Percentiles rank a stretch among this genome's conserved stretches.
Evolutionary conservation across 2,113 vertebrate genomes (phyloP).

Genomic region (Percina caprodes): DNA sequence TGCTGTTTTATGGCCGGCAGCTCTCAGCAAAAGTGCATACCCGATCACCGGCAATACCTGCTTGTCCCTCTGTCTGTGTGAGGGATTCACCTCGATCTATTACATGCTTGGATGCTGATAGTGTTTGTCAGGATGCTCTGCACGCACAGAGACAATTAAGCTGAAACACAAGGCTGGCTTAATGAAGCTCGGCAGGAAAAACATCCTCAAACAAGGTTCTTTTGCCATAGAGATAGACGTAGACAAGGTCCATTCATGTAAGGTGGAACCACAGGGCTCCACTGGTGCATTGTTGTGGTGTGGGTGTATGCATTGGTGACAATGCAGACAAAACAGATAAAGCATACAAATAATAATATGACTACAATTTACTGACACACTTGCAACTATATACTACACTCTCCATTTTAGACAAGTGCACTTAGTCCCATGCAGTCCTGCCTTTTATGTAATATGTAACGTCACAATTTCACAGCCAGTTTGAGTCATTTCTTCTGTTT

Average conservation of each 20-base stretch:
- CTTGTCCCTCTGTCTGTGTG: constrained; percentile 56
- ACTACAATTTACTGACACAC: background rate
- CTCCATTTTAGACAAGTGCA: background rate
- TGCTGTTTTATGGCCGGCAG: constrained; percentile 43
- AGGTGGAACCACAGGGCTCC: constrained; percentile 33
- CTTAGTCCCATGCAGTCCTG: too few species aligned
- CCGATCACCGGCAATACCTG: constrained; percentile 52
- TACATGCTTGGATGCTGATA: constrained; percentile 77
- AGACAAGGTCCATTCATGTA: constrained; percentile 34
- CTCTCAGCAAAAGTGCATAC: constrained; percentile 51
- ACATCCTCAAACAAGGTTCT: constrained; percentile 64
- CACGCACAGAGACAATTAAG: constrained; percentile 74
- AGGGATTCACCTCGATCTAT: constrained; percentile 69
- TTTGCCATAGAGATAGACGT: constrained; percentile 40
- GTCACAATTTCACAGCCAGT: too few species aligned
- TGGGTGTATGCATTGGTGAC: background rate
- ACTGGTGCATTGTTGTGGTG: constrained; percentile 17
- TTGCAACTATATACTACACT: background rate
- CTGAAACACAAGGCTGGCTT: constrained; percentile 73
- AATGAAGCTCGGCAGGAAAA: constrained; percentile 75
- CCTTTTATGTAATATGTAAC: too few species aligned
- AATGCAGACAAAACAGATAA: background rate
- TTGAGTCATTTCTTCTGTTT: too few species aligned
- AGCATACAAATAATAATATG: background rate
- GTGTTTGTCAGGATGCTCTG: constrained; percentile 75